Base-by-base conservation (phyloP, 1,140 invertebrate genomes). In the Macrobrachium rosenbergii region DNA sequence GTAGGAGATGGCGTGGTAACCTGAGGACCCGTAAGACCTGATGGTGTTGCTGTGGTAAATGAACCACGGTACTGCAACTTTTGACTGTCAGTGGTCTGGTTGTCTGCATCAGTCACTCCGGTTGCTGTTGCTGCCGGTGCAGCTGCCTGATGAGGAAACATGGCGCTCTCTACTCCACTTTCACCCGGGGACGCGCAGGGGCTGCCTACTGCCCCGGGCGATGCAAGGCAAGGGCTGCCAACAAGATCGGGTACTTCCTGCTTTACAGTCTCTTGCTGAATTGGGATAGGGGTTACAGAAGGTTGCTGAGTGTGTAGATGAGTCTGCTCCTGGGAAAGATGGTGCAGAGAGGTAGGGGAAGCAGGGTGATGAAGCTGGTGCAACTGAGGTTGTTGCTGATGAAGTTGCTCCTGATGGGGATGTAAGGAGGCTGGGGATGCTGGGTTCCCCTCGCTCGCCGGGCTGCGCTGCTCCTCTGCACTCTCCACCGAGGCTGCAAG, bases 1-100 rank as follows among this genome's bases (percentile, higher is more conserved):
- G 89, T 87, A 7, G 90, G 88, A 2, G 89, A 89, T n/a, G 89
- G 88, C 23, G 87, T 89, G 28, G 89, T 88, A 52, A 87, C 88
- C 69, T 90, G 90, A n/a, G 90, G 89, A 2, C 79, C 86, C 62
- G 63, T 62, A 45, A 88, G 52, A 19, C 76, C 72, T 17, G 82
- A 23, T 0, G 83, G 87, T 52, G 89, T 67, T 16, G 87, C 88
- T 10, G 89, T 84, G 16, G 90, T 86, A 64, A 89, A 89, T 16
- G 84, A 81, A 17, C 86, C 88, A 60, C 87, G 90, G 82, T 89
- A 90, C 75, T 83, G 86, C 43, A 87, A 43, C 82, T 87, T 88
- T 64, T 89, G 88, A 37, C 60, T 78, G 67, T 84, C 69, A 21
- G 52, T 19, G 21, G 72, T 77, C 52, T 72, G 75, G 45, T 45